Evolutionary conservation across 1,140 invertebrate genomes (phyloP), one percentile per base, ranked within the genome.

Genomic region (Zaprionus ghesquierei): DNA sequence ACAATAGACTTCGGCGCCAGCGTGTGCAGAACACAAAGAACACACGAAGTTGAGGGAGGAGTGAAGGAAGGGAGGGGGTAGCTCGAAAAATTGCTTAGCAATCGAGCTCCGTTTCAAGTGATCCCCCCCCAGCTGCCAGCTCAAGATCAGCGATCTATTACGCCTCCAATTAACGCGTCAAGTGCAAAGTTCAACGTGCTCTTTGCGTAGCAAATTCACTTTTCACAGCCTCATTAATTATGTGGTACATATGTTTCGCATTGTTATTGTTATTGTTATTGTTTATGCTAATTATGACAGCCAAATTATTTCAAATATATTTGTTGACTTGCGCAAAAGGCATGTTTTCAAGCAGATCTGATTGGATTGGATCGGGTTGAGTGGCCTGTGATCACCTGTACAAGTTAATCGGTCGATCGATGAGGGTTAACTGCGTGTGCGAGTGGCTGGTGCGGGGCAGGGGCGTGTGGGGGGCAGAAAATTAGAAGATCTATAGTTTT

Each of bases 21-120:
- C 78, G 75, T 78, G 75, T 86, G 78, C 81, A 86, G 82, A 87
- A 79, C 70, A 86, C 81, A 86, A 79, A 85, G 51, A n/a, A 41
- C 50, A 22, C 44, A 29, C 59, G 29, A 41, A 54, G 31, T 4
- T 31, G 10, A 38, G 4, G 5, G n/a, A 38, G 35, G 13, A 3
- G 4, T n/a, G n/a, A n/a, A n/a, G n/a, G n/a, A n/a, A n/a, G n/a
- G n/a, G n/a, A n/a, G n/a, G n/a, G n/a, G n/a, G n/a, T n/a, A n/a
- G n/a, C n/a, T n/a, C n/a, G n/a, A n/a, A n/a, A 53, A 53, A 41
- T 59, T 59, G 62, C 25, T 65, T 29, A 31, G 54, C 55, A 66
- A 68, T 33, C 35, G 41, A n/a, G 18, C 12, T 46, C 13, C 44
- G 27, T 63, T 63, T 44, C 53, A 18, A 3, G 20, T 4, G 41